Evolutionary conservation across 2,888 invertebrate species (phyloP).

Genomic region (Villa cingulata): DNA sequence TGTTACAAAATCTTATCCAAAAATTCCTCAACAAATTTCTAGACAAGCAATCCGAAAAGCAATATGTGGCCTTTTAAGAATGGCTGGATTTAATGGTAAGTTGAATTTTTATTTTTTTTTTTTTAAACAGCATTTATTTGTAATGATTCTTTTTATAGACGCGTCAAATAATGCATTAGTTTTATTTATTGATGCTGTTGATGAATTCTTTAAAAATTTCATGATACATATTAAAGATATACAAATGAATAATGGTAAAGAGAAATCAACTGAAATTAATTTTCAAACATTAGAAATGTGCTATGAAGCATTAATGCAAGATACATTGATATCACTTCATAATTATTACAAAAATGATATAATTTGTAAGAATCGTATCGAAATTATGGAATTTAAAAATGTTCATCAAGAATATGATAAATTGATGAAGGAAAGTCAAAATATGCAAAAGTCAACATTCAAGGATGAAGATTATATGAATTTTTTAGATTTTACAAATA

Average conservation of each 20-base stretch:
- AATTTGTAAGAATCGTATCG: constrained; percentile 27
- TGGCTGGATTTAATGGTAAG: constrained; percentile 27
- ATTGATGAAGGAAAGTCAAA: constrained; percentile 34
- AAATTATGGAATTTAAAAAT: constrained; percentile 30
- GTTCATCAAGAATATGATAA: constrained; percentile 32
- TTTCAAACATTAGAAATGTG: constrained; percentile 27
- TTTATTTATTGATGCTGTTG: constrained; percentile 29
- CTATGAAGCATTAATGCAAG: constrained; percentile 26
- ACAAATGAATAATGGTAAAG: constrained; percentile 17
- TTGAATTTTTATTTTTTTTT: neutral
- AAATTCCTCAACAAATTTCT: constrained; percentile 23
- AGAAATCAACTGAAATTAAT: constrained; percentile 19
- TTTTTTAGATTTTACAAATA: constrained; percentile 26
- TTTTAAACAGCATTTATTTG: neutral
- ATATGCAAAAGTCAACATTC: constrained; percentile 29
- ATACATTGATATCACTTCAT: constrained; percentile 29
- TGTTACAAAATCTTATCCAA: constrained; percentile 21
- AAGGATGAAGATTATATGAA: constrained; percentile 31
- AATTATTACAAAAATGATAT: constrained; percentile 34
- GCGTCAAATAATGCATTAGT: constrained; percentile 27
- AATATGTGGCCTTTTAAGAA: constrained; percentile 29
- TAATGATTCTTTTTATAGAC: constrained; percentile 19
- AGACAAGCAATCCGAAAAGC: constrained; percentile 27
- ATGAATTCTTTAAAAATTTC: constrained; percentile 28
- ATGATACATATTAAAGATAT: constrained; percentile 21